These are phyloP conservation scores for Martes martes DNA, from an alignment of 2,113 vertebrate genomes.

Conservation along the genomic window DNA sequence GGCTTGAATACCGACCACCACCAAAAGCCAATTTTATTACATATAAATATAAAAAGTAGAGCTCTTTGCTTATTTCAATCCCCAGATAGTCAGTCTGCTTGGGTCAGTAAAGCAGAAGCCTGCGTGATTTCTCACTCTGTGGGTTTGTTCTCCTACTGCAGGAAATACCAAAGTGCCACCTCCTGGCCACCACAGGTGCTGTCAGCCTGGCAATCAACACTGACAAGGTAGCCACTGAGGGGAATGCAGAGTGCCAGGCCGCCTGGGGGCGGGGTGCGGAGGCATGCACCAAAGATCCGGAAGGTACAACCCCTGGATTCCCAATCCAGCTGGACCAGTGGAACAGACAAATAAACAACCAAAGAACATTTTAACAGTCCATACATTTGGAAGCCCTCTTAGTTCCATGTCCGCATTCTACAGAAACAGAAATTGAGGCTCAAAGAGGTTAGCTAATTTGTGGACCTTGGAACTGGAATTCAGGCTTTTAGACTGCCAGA, in stretches of 20 bases:
- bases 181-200: not conserved
- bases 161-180: constrained; percentile 49
- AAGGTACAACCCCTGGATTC: not conserved
- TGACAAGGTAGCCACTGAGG: not conserved
- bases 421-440: not conserved
- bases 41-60: not conserved
- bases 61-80: not conserved
- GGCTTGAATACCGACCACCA: not conserved
- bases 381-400: not conserved
- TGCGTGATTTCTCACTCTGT: not conserved
- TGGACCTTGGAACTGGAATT: not conserved
- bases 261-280: no score
- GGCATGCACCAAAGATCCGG: not conserved
- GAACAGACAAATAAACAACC: not conserved
- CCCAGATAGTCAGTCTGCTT: not conserved
- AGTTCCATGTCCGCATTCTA: not conserved
- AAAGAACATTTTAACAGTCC: not conserved
- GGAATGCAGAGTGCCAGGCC: not conserved
- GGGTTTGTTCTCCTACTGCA: constrained; percentile 6
- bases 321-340: not conserved
- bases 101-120: not conserved
- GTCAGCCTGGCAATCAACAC: not conserved
- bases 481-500: not conserved
- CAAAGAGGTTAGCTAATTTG: not conserved
- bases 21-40: not conserved